Conservation (phyloP, 2,888 invertebrate species). For the Magallana nippona region DNA sequence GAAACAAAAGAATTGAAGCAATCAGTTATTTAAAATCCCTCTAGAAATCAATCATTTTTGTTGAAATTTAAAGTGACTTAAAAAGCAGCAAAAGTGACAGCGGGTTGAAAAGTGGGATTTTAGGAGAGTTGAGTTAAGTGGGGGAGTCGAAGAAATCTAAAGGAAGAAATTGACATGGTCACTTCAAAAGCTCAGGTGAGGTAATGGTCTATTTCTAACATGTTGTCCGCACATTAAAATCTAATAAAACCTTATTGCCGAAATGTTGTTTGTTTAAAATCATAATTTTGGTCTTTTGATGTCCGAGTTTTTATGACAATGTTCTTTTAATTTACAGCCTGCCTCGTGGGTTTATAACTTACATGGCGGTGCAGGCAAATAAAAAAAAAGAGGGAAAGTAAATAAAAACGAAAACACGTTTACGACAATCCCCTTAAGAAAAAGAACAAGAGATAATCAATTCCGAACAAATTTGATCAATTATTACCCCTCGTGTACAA, state of each 20-base stretch:
- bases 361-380: slow-evolving; percentile 10
- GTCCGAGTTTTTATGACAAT: slow-evolving; percentile 23
- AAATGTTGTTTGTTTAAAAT: slow-evolving; percentile 15
- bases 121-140: not conserved
- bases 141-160: not conserved
- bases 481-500: slow-evolving; percentile 13
- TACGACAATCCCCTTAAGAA: slow-evolving; percentile 29
- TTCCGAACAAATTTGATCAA: slow-evolving; percentile 27
- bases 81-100: not conserved
- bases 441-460: slow-evolving; percentile 23
- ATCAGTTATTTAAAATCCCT: no score
- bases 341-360: slow-evolving; percentile 23
- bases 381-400: slow-evolving; percentile 5
- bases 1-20: no score
- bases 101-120: not conserved
- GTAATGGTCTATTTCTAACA: slow-evolving; percentile 27
- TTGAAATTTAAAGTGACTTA: no score
- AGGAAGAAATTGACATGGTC: not conserved
- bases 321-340: slow-evolving; percentile 24
- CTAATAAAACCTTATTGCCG: slow-evolving; percentile 6
- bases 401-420: slow-evolving; percentile 5
- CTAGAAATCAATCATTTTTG: no score
- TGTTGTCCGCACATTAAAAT: slow-evolving; percentile 11
- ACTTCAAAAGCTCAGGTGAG: slow-evolving; percentile 29
- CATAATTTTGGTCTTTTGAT: slow-evolving; percentile 10